Evolutionary conservation across 2,113 vertebrate genomes (phyloP).

Genomic region (Turnix velox): DNA sequence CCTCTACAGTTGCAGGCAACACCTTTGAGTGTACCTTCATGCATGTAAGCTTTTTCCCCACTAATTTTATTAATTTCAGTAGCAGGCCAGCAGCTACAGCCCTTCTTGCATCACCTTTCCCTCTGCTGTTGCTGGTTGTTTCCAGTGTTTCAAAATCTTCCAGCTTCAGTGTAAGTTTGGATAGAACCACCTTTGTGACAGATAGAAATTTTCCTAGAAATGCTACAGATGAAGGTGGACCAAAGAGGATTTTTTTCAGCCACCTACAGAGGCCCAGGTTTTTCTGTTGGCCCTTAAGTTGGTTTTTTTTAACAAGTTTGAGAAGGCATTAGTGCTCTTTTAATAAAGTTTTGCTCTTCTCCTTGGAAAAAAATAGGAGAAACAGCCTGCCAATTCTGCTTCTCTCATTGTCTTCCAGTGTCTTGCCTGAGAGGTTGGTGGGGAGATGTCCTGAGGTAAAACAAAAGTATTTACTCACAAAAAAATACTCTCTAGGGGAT

Average conservation of each 20-base stretch:
- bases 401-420: background rate
- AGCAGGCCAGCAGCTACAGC: background rate
- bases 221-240: background rate
- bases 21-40: background rate
- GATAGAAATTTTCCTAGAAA: constrained; percentile 27
- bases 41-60: background rate
- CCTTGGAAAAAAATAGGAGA: background rate
- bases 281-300: background rate
- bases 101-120: background rate
- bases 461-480: background rate
- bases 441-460: background rate
- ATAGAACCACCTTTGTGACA: constrained; percentile 7
- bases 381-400: background rate
- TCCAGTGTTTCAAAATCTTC: constrained; percentile 9
- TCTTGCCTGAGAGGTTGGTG: background rate
- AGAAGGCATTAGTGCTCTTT: background rate
- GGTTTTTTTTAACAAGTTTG: background rate
- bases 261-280: background rate
- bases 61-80: background rate
- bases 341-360: background rate
- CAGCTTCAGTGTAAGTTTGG: background rate
- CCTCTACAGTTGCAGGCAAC: background rate
- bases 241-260: constrained; percentile 25
- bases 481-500: background rate
- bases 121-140: background rate